A percentile compares a stretch with the other conserved stretches of the same genome.
Evolutionary conservation across 2,113 vertebrate genomes (phyloP).

Genomic region (Austrofundulus limnaeus): DNA sequence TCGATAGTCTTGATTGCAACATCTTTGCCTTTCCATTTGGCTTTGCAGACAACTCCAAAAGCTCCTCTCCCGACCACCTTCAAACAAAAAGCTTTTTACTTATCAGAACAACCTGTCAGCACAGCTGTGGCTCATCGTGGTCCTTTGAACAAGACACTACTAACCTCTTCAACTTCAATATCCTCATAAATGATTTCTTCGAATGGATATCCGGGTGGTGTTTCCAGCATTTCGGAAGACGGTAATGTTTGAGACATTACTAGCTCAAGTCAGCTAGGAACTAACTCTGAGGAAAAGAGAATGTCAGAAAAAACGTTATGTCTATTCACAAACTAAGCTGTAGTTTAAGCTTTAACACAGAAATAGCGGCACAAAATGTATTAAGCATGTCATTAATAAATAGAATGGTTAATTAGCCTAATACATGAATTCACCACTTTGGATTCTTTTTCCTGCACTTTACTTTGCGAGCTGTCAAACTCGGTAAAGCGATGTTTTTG

Average conservation of each 20-base stretch:
- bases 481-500: not conserved
- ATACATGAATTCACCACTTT: not conserved
- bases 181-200: conserved; percentile 96
- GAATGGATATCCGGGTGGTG: conserved; percentile 91
- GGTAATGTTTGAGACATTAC: conserved; percentile 84
- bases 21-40: conserved; percentile 98
- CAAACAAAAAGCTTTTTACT: conserved; percentile 1
- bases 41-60: conserved; percentile 98
- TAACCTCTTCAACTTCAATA: conserved; percentile 96
- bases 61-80: conserved; percentile 99
- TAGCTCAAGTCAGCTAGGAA: conserved; percentile 66
- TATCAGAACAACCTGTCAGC: not conserved
- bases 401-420: not conserved
- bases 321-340: too few species aligned
- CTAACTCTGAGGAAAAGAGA: conserved; percentile 41
- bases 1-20: conserved; percentile 99
- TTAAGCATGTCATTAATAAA: not conserved
- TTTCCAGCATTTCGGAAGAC: conserved; percentile 91
- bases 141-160: not conserved
- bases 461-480: conserved; percentile 21
- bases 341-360: too few species aligned
- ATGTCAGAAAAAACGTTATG: not conserved
- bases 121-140: not conserved
- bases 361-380: too few species aligned
- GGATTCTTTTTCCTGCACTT: not conserved